Evolutionary conservation across 1,140 invertebrate species (phyloP), one percentile per base, ranked within the genome.

Genomic region (Tetranychus cinnabarinus): DNA sequence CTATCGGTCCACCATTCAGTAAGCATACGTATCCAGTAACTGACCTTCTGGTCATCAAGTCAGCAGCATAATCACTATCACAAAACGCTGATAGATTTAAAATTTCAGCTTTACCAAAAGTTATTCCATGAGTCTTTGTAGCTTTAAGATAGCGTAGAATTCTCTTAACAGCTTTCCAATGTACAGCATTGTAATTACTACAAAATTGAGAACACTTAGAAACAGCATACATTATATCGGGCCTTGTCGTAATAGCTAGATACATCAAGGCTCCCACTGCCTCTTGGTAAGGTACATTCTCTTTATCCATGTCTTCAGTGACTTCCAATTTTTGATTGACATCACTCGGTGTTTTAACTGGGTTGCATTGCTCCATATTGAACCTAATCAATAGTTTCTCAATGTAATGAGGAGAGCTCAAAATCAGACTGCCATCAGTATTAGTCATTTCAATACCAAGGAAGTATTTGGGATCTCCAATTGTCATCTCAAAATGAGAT

Each of bases 221-320:
- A 0, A 76, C 71, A 45, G 72, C 66, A 67, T 65, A 74, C 1
- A 72, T 58, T 33, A 77, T 74, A 63, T 76, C 75, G 50, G 76
- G 75, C 13, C 75, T 61, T 13, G 73, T 75, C 0, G 65, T 62
- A 31, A 69, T 62, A 6, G 68, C 57, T 6, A 76, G 56, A 63
- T 75, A 76, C 65, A 74, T 70, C 5, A 77, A 63, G 42, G 60
- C 47, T n/a, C 65, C 67, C 23, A 67, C 46, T 1, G 61, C 52
- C 47, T 66, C 62, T 35, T 62, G 63, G 56, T 67, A 69, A 13
- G 66, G 68, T 23, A 62, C 50, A 59, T 55, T 47, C 45, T 23
- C 58, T 55, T 33, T 2, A 33, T 55, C n/a, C 2, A 4, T 3
- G 3, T 31, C 23, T 5, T 31, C 23, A 23, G 23, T 31, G 2